Conservation (phyloP, 2,888 invertebrate genomes). For the Palloptera scutellata region DNA sequence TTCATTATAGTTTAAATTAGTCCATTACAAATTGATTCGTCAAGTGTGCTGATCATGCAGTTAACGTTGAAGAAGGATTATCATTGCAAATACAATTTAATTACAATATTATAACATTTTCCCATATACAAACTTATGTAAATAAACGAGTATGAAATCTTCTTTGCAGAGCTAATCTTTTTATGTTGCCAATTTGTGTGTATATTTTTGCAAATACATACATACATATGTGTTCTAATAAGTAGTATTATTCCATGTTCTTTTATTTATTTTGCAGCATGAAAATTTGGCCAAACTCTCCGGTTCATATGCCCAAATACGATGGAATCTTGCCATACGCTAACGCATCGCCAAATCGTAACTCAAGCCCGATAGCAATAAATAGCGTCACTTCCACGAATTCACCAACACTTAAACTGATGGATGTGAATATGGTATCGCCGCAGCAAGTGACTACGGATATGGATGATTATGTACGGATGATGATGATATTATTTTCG, state of each 20-base stretch:
- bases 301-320: slow-evolving; percentile 63
- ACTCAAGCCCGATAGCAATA: slow-evolving; percentile 62
- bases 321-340: slow-evolving; percentile 61
- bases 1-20: too few relatives aligned
- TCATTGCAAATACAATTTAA: too few relatives aligned
- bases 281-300: slow-evolving; percentile 64
- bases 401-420: slow-evolving; percentile 61
- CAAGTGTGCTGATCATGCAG: too few relatives aligned
- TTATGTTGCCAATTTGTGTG: background rate
- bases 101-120: too few relatives aligned
- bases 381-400: slow-evolving; percentile 64
- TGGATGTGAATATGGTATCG: slow-evolving; percentile 63
- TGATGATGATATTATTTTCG: background rate
- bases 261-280: slow-evolving; percentile 51
- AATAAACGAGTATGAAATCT: too few relatives aligned
- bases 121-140: too few relatives aligned
- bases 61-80: too few relatives aligned
- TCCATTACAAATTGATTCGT: too few relatives aligned
- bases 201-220: slow-evolving; percentile 12
- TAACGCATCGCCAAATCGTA: slow-evolving; percentile 54
- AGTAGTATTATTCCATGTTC: slow-evolving; percentile 20
- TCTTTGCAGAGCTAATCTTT: too few relatives aligned
- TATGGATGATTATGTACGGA: slow-evolving; percentile 59
- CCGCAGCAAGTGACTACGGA: slow-evolving; percentile 54
- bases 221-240: slow-evolving; percentile 15